phyloP scores from a whole-genome alignment of 2,113 vertebrate species.

The Plecturocebus donacophilus region DNA sequence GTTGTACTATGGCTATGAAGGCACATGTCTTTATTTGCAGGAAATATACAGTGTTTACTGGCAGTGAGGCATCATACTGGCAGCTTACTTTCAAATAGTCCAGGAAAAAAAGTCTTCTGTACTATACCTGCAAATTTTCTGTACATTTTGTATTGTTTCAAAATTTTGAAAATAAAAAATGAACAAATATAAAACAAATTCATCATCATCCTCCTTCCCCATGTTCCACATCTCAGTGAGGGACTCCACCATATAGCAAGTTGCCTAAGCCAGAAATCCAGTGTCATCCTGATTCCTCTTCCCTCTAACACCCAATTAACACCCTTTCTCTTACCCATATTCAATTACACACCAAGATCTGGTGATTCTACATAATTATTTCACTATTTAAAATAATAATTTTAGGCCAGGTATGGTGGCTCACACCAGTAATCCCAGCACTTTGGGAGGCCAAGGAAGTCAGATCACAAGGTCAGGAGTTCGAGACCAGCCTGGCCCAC shows the following conservation, averaged over 20 bases:
- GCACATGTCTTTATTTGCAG: background rate
- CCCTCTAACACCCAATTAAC: background rate
- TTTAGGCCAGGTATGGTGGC: background rate
- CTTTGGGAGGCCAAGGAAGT: background rate
- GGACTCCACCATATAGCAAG: background rate
- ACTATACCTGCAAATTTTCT: background rate
- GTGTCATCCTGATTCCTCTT: background rate
- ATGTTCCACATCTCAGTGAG: background rate
- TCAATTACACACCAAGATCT: background rate
- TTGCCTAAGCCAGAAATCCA: background rate
- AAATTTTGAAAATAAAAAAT: background rate
- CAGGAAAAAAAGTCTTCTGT: background rate
- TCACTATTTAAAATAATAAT: background rate
- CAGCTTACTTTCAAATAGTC: constrained; percentile 1
- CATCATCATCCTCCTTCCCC: background rate
- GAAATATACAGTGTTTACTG: background rate
- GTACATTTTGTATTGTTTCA: background rate
- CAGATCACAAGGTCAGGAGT: background rate
- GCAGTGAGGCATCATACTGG: background rate
- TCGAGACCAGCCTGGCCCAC: background rate
- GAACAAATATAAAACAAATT: background rate
- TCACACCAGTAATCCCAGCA: background rate
- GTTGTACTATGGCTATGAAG: background rate
- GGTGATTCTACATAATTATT: background rate
- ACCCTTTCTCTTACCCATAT: background rate